Evolutionary conservation across 2,113 vertebrate genomes (phyloP), one percentile per base, ranked within the genome.

Genomic region (Clarias gariepinus): DNA sequence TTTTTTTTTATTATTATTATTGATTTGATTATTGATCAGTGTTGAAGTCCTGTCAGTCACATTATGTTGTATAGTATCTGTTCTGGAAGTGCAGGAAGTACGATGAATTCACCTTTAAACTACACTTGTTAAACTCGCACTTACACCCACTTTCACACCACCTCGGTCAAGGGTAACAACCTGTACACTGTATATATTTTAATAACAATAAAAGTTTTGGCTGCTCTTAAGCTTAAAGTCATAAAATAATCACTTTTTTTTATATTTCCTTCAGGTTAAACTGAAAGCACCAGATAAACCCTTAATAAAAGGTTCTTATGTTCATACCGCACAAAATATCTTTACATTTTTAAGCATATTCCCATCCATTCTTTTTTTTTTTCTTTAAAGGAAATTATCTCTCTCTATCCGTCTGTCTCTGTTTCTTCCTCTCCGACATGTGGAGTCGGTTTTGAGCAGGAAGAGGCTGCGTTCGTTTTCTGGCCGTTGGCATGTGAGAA

Each of bases 401-500:
- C 52, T 7, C 80, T 61, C 30, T 23, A 47, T 69, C 41, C 80
- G 86, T 87, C 91, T 84, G 86, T 81, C 36, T 86, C 41, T 0
- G 8, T 84, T 91, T 91, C 91, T 92, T 92, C 87, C 63, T 78
- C 63, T 63, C 23, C 66, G 85, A 86, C 91, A 92, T 93, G 91
- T 89, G 89, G 91, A 90, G 91, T 88, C 89, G 83, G 91, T 93
- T 89, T 82, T 28, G 52, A 91, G 90, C 92, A 93, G 92, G 93
- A 94, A 93, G 92, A 91, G 90, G 91, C 85, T 88, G 90, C 53
- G 81, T 88, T 93, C 85, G 69, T 89, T 90, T 91, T 90, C 91
- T 89, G 68, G 76, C 91, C 33, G 83, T 90, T 93, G 93, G 93
- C 92, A 94, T 92, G 91, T 89, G 91, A 92, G 96, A 97, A 97